Evolutionary conservation across 2,797 vertebrate genomes (phyloP).

Genomic region (Neopelma chrysocephalum): DNA sequence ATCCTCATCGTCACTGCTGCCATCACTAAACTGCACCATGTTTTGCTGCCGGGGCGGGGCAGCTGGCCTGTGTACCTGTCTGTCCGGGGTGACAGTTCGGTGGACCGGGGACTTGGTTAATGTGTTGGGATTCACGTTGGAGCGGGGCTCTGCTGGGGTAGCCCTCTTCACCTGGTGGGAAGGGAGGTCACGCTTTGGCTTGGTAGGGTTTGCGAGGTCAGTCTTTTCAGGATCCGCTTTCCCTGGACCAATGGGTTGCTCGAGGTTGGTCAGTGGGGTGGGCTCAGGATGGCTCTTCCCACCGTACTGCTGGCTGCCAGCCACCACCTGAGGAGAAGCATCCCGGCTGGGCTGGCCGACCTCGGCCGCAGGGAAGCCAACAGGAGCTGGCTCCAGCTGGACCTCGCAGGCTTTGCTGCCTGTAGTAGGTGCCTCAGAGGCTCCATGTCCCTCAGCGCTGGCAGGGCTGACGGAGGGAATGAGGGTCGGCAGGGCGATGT

Average conservation of each 20-base stretch:
- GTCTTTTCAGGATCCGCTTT: conserved; percentile 45
- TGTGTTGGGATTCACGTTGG: conserved; percentile 8
- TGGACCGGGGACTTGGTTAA: not conserved
- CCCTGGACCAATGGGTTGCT: not conserved
- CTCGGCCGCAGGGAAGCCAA: not conserved
- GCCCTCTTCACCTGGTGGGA: conserved; percentile 19
- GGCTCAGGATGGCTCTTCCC: not conserved
- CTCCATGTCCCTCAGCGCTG: conserved; percentile 53
- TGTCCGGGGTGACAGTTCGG: conserved; percentile 35
- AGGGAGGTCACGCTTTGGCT: conserved; percentile 33
- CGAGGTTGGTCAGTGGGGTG: not conserved
- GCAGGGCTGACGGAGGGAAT: conserved; percentile 87
- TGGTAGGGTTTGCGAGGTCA: not conserved
- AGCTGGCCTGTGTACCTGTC: conserved; percentile 54
- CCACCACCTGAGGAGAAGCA: conserved; percentile 54
- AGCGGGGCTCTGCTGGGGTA: conserved; percentile 1
- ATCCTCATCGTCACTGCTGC: conserved; percentile 95
- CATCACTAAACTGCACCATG: conserved; percentile 85
- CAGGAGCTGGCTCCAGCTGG: not conserved
- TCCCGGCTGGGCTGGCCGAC: not conserved
- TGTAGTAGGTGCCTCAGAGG: not conserved
- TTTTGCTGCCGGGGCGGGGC: conserved; percentile 74
- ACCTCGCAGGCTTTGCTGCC: conserved; percentile 22
- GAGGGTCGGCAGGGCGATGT: conserved; percentile 90
- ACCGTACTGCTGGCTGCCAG: not conserved